Percentiles rank a stretch among this genome's conserved stretches.
Conservation (phyloP, 2,797 vertebrate species). For the Acanthurus tractus region DNA sequence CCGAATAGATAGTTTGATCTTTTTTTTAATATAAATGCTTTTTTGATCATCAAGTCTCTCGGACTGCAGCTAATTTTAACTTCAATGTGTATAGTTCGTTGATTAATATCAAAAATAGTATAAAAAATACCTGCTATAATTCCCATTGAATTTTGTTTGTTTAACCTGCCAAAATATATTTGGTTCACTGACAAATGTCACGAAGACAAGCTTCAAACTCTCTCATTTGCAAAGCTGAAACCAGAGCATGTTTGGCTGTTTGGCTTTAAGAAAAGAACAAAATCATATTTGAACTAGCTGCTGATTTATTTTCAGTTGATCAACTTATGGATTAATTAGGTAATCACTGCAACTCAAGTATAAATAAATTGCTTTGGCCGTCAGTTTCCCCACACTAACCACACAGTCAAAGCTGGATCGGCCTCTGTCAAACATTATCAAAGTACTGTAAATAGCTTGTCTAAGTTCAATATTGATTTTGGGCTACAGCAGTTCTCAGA, state of each 20-base stretch:
- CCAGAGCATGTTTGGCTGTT: background rate
- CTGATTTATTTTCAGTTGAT: background rate
- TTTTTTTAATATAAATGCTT: background rate
- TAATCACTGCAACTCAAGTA: background rate
- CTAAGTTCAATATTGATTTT: constrained; percentile 75
- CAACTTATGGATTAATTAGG: background rate
- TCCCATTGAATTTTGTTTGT: background rate
- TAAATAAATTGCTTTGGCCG: constrained; percentile 2
- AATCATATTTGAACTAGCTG: background rate
- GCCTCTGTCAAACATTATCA: constrained; percentile 72
- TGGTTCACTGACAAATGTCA: background rate
- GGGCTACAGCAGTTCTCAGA: constrained; percentile 49
- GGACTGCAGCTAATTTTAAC: background rate
- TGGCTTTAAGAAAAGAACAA: background rate
- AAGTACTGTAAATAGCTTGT: constrained; percentile 71
- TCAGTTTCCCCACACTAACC: constrained; percentile 36
- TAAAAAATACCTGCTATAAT: background rate
- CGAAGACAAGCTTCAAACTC: background rate
- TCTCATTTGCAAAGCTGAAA: background rate
- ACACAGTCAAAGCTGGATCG: constrained; percentile 42
- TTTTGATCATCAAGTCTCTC: background rate
- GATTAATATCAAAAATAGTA: background rate
- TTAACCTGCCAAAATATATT: background rate
- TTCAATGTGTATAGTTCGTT: background rate
- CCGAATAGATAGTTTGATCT: background rate